phyloP scores from a whole-genome alignment of 1,140 invertebrate genomes.

The Drosophila melanogaster region DNA sequence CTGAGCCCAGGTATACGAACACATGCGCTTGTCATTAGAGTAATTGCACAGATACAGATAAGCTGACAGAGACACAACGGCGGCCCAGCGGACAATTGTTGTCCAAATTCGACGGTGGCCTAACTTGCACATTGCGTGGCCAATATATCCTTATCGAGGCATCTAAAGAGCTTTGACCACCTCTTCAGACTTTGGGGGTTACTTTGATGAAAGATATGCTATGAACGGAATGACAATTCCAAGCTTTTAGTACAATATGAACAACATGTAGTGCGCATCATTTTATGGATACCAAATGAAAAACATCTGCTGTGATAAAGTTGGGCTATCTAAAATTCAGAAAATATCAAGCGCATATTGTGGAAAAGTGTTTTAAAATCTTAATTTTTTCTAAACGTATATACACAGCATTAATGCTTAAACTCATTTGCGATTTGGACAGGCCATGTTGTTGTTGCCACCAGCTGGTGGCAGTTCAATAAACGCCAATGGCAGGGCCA shows the following conservation, averaged over 20 bases:
- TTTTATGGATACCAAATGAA: slow-evolving; percentile 3
- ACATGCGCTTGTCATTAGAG: slow-evolving; percentile 35
- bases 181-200: not conserved
- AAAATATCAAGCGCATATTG: not conserved
- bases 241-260: too few relatives aligned
- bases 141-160: slow-evolving; percentile 2
- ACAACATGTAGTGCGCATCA: too few relatives aligned
- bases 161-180: not conserved
- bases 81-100: slow-evolving; percentile 7
- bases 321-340: not conserved
- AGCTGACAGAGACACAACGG: slow-evolving; percentile 11
- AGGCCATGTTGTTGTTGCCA: slow-evolving; percentile 8
- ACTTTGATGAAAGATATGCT: not conserved
- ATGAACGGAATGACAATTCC: too few relatives aligned
- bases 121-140: slow-evolving; percentile 33
- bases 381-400: slow-evolving; percentile 14
- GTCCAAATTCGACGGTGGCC: slow-evolving; percentile 8
- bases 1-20: slow-evolving; percentile 15
- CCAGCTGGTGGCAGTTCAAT: slow-evolving; percentile 65
- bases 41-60: slow-evolving; percentile 43
- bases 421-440: slow-evolving; percentile 43
- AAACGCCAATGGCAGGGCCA: slow-evolving; percentile 56
- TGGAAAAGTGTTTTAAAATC: slow-evolving; percentile 23
- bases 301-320: not conserved
- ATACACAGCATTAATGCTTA: slow-evolving; percentile 7